Conservation (phyloP, 2,113 vertebrate species). For the Synodontis membranacea region DNA sequence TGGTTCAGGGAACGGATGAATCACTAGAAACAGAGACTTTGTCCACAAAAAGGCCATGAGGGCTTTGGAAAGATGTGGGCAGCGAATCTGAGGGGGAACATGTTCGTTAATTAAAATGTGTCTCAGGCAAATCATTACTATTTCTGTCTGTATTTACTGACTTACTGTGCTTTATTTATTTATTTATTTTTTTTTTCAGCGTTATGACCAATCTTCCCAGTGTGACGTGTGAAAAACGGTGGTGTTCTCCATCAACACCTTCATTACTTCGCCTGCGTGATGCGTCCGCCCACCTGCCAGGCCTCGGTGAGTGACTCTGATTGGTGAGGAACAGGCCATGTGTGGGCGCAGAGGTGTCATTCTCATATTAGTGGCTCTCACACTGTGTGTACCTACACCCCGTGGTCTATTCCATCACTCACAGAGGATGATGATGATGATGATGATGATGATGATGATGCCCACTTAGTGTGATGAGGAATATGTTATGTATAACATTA, state of each 20-base stretch:
- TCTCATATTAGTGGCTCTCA: slow-evolving; percentile 59
- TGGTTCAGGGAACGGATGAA: slow-evolving; percentile 25
- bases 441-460: slow-evolving; percentile 40
- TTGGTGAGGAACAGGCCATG: slow-evolving; percentile 60
- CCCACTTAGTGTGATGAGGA: slow-evolving; percentile 52
- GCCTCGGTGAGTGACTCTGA: slow-evolving; percentile 59
- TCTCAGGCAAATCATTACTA: slow-evolving; percentile 40
- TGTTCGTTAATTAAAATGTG: slow-evolving; percentile 48
- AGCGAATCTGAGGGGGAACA: slow-evolving; percentile 37
- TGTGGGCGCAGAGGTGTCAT: slow-evolving; percentile 60
- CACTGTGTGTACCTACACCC: slow-evolving; percentile 62
- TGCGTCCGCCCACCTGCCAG: slow-evolving; percentile 57
- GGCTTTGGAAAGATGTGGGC: slow-evolving; percentile 35
- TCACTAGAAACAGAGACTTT: slow-evolving; percentile 40
- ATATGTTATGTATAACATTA: slow-evolving; percentile 47
- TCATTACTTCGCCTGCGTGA: slow-evolving; percentile 59
- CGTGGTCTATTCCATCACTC: slow-evolving; percentile 51
- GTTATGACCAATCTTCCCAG: slow-evolving; percentile 57
- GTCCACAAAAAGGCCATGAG: slow-evolving; percentile 37
- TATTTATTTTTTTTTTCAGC: slow-evolving; percentile 24
- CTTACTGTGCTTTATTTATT: slow-evolving; percentile 27
- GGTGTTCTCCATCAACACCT: slow-evolving; percentile 60
- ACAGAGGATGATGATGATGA: slow-evolving; percentile 46
- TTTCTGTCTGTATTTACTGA: slow-evolving; percentile 49
- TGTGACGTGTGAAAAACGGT: slow-evolving; percentile 59